Base-by-base conservation (phyloP, 1,140 invertebrate species). In the Rhagoletis pomonella region DNA sequence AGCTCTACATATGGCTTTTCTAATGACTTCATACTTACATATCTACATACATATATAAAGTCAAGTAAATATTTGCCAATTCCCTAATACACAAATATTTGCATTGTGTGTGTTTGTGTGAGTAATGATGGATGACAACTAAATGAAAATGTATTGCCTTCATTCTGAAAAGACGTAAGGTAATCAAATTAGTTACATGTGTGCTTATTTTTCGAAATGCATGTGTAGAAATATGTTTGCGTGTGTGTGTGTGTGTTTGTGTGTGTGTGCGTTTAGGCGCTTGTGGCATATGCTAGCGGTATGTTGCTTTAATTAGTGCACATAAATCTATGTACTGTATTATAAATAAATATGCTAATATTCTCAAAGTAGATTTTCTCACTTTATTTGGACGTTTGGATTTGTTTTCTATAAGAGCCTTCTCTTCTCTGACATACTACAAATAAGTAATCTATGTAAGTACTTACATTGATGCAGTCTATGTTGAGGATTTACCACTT, bases 111-210 rank as follows among this genome's bases (percentile, higher is more conserved):
- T 62, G 60, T 44, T 17, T 73, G 67, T 44, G 67, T 73, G 4
- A 47, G 42, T 1, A 12, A 73, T 29, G 42, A 73, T 73, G 39
- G 67, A 73, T 73, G 67, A 47, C 42, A 4, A 10, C 4, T 17
- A 44, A 73, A 73, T 73, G 39, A 73, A 73, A 73, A 73, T 73
- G 42, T 39, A 73, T 73, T 10, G 17, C 44, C n/a, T 47, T 73
- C 9, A 3, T 50, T 73, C 44, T 50, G 4, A 6, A 73, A 73
- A 47, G 7, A n/a, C 12, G 42, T 73, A 42, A 50, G 4, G 10
- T 73, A 47, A 44, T 47, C 10, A 50, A 73, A 73, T 47, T 73
- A 73, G 69, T 42, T 67, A 7, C 14, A 50, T 73, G 12, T 47
- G 2, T 2, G 39, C 1, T 62, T 62, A 14, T 62, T 55, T 55